Evolutionary conservation across 2,888 invertebrate genomes (phyloP).

Genomic region (Drosophila putrida): DNA sequence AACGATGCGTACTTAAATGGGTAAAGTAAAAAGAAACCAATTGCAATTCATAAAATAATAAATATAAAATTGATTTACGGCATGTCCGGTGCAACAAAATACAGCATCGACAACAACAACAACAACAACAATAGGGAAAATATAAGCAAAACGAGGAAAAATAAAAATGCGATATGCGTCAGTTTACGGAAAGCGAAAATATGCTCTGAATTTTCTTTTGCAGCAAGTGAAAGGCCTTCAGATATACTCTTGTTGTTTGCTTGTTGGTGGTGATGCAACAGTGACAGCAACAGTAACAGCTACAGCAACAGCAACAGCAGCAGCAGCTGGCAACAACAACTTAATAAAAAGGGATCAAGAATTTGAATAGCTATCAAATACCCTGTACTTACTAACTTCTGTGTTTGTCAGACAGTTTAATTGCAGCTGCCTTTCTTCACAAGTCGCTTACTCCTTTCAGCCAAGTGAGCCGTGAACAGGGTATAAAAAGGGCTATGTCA

Average conservation of each 20-base stretch:
- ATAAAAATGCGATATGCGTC: constrained; percentile 20
- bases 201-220: constrained; percentile 49
- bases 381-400: not conserved
- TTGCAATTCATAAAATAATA: constrained; percentile 79
- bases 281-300: constrained; percentile 7
- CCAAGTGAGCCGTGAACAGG: not conserved
- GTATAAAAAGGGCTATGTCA: constrained; percentile 59
- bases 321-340: too few species aligned
- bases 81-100: constrained; percentile 49
- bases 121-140: not conserved
- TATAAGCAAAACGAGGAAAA: not conserved
- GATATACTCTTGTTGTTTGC: constrained; percentile 17
- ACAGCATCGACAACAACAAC: not conserved
- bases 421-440: not conserved
- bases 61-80: constrained; percentile 80
- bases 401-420: not conserved
- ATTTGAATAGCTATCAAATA: not conserved
- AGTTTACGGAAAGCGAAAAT: constrained; percentile 63
- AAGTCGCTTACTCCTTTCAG: not conserved
- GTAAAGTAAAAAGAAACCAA: constrained; percentile 48
- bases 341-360: too few species aligned
- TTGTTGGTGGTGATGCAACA: constrained; percentile 24
- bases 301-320: not conserved
- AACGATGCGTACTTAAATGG: constrained; percentile 75
- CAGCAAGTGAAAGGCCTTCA: constrained; percentile 52